Percentiles rank a stretch among this genome's conserved stretches.
Evolutionary conservation across 2,888 invertebrate species (phyloP).

Genomic region (Horisme vitalbata): DNA sequence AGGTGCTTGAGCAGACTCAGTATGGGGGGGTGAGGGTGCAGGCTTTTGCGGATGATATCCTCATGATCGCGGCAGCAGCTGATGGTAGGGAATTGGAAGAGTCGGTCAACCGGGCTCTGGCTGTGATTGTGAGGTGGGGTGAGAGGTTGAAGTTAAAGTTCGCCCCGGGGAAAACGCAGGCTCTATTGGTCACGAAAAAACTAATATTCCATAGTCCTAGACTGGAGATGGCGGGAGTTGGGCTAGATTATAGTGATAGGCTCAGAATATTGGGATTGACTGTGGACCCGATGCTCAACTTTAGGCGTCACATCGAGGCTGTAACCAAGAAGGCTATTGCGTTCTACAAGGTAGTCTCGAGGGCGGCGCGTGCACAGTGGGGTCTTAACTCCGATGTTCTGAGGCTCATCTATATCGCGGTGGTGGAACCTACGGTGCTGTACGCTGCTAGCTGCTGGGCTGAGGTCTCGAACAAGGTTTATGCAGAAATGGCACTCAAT

Average conservation of each 20-base stretch:
- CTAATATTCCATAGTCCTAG: slow-evolving; percentile 12
- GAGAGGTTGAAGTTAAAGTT: slow-evolving; percentile 5
- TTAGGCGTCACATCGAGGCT: not conserved
- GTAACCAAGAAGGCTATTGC: not conserved
- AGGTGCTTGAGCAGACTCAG: not conserved
- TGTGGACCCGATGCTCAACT: slow-evolving; percentile 8
- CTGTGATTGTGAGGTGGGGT: slow-evolving; percentile 18
- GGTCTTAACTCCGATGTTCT: slow-evolving; percentile 7
- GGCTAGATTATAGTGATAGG: not conserved
- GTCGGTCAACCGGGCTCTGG: not conserved
- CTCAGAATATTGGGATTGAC: slow-evolving; percentile 20
- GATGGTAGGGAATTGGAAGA: not conserved
- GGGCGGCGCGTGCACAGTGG: slow-evolving; percentile 7
- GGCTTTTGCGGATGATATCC: not conserved
- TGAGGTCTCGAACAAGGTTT: not conserved
- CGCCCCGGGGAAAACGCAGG: slow-evolving; percentile 23
- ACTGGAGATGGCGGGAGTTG: slow-evolving; percentile 10
- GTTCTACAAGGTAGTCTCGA: slow-evolving; percentile 5
- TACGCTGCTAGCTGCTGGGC: slow-evolving; percentile 8
- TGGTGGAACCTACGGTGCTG: slow-evolving; percentile 6
- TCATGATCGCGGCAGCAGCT: not conserved
- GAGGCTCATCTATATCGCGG: slow-evolving; percentile 2
- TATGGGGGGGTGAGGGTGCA: not conserved
- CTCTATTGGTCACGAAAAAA: slow-evolving; percentile 20
- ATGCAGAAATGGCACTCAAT: not conserved